Evolutionary conservation across 2,797 vertebrate genomes (phyloP).

Genomic region (Pseudomugil tenellus): DNA sequence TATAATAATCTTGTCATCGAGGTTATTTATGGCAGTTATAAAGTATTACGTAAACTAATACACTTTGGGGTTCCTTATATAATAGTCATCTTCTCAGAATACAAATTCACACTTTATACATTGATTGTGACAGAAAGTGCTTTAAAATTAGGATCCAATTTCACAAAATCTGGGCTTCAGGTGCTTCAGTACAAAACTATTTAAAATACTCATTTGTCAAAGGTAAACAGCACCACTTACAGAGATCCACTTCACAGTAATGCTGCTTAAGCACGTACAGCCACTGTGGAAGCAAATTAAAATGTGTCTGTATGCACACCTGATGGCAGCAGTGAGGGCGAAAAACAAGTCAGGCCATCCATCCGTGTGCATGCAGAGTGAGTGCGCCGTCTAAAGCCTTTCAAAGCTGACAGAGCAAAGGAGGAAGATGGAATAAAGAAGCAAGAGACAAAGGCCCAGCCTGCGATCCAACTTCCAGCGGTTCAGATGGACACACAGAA

Average conservation of each 20-base stretch:
- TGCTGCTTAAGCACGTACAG: conserved; percentile 31
- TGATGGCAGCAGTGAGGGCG: conserved; percentile 50
- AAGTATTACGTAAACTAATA: conserved; percentile 50
- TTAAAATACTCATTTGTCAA: conserved; percentile 76
- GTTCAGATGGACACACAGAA: conserved; percentile 85
- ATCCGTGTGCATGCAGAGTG: background rate
- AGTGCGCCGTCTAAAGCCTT: conserved; percentile 66
- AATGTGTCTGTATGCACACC: conserved; percentile 37
- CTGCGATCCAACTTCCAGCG: conserved; percentile 83
- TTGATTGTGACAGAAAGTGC: conserved; percentile 51
- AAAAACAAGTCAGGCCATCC: conserved; percentile 24
- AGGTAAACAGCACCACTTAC: conserved; percentile 62
- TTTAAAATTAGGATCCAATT: conserved; percentile 37
- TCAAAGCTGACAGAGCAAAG: conserved; percentile 83
- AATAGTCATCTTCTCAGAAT: conserved; percentile 44
- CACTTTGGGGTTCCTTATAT: conserved; percentile 47
- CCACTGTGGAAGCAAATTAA: conserved; percentile 26
- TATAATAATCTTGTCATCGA: conserved; percentile 47
- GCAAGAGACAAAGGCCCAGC: conserved; percentile 80
- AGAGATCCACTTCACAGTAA: conserved; percentile 41
- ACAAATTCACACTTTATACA: conserved; percentile 58
- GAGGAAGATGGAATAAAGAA: conserved; percentile 84
- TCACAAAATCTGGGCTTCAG: conserved; percentile 58
- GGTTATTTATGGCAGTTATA: conserved; percentile 61
- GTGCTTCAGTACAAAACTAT: conserved; percentile 76